Conservation (phyloP, 2,113 vertebrate species). For the Gavia stellata region DNA sequence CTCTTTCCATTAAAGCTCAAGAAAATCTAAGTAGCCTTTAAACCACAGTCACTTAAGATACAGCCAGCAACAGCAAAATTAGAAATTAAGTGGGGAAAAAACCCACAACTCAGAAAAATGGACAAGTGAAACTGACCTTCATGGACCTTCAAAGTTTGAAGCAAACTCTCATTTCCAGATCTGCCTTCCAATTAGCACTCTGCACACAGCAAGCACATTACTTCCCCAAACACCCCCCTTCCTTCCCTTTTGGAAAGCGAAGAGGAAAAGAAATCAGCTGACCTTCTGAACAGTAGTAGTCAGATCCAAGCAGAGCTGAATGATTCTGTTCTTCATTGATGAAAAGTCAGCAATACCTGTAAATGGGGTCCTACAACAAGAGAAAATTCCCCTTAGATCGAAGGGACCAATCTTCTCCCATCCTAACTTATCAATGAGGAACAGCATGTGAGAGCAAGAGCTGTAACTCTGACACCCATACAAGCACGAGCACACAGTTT, state of each 20-base stretch:
- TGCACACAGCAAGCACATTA: not conserved
- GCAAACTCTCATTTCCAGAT: not conserved
- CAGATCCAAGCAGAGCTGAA: conserved; percentile 95
- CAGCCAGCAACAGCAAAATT: not conserved
- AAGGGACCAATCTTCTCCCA: not conserved
- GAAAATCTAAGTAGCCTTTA: not conserved
- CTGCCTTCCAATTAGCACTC: not conserved
- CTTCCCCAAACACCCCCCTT: not conserved
- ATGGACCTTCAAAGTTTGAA: not conserved
- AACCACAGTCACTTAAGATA: not conserved
- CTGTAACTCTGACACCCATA: not conserved
- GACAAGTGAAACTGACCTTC: not conserved
- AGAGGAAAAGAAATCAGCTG: conserved; percentile 47
- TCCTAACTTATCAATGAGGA: not conserved
- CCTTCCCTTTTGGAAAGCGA: conserved; percentile 15
- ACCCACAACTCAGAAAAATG: not conserved
- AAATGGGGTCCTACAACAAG: conserved; percentile 85
- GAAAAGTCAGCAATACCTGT: conserved; percentile 96
- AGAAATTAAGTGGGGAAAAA: not conserved
- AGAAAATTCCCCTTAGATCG: conserved; percentile 5
- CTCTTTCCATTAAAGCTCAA: not conserved
- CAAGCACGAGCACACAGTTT: not conserved
- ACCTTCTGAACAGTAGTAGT: conserved; percentile 98
- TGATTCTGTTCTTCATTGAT: conserved; percentile 95
- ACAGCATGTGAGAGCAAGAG: not conserved